These are phyloP conservation scores for Stigmatopora nigra DNA, from an alignment of 2,113 vertebrate genomes.

Conservation along the genomic window DNA sequence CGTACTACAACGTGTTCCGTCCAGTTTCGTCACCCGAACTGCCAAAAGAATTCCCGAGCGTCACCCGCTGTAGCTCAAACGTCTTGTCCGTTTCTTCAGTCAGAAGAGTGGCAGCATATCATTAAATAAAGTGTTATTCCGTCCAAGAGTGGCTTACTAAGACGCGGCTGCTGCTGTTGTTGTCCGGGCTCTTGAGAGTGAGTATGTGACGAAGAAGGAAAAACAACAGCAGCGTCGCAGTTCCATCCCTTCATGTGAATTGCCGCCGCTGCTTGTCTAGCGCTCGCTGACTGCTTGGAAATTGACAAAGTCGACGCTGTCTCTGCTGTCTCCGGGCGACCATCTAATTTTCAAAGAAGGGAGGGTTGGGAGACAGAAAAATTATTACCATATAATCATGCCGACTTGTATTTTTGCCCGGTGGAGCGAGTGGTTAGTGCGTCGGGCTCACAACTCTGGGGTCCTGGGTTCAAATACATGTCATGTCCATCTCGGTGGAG, in stretches of 20 bases:
- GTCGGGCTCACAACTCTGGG: no score
- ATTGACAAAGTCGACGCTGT: neutral
- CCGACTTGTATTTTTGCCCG: neutral
- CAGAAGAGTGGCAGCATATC: neutral
- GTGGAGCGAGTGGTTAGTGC: no score
- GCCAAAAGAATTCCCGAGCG: constrained; percentile 34
- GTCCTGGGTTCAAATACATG: no score
- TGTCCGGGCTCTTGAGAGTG: constrained; percentile 17
- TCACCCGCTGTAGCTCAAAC: neutral
- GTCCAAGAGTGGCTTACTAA: constrained; percentile 11
- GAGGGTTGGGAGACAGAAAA: no score
- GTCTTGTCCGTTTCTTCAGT: constrained; percentile 5
- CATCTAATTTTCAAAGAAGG: neutral
- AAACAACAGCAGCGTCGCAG: constrained; percentile 53
- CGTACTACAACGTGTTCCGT: constrained; percentile 17
- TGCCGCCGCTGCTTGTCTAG: constrained; percentile 25
- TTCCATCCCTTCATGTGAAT: constrained; percentile 50
- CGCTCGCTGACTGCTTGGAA: constrained; percentile 39
- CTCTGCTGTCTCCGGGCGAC: neutral
- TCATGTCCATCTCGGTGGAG: no score
- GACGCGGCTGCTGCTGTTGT: constrained; percentile 33
- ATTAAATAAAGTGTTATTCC: constrained; percentile 23
- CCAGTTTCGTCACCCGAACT: constrained; percentile 17
- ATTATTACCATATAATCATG: neutral
- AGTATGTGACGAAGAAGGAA: constrained; percentile 36